phyloP scores from a whole-genome alignment of 2,888 invertebrate genomes.

The Amphipoea lucens region DNA sequence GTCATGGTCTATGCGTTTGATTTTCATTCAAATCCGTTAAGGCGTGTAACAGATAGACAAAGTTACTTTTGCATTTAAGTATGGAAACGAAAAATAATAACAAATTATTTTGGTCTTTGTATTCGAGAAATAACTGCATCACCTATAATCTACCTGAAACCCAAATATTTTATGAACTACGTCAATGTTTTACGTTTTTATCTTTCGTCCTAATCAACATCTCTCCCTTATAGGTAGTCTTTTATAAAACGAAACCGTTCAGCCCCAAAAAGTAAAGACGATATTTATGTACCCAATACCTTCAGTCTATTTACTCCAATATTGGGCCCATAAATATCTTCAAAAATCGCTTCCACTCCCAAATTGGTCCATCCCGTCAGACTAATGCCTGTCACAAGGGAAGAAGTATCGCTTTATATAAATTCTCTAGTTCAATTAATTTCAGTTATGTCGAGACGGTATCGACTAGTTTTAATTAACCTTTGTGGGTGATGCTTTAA shows the following conservation, averaged over 20 bases:
- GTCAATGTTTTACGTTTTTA: neutral
- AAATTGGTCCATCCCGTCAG: slow-evolving; percentile 60
- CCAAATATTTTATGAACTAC: neutral
- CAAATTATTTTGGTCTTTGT: neutral
- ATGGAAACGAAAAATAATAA: neutral
- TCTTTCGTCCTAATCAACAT: neutral
- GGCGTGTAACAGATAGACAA: neutral
- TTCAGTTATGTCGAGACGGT: slow-evolving; percentile 81
- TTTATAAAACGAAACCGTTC: neutral
- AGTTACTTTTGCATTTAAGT: neutral
- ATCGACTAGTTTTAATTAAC: slow-evolving; percentile 84
- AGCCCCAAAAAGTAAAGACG: neutral
- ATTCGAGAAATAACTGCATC: neutral
- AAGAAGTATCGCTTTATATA: slow-evolving; percentile 87
- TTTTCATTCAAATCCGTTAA: neutral
- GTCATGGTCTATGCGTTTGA: neutral
- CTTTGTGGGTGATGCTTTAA: slow-evolving; percentile 68
- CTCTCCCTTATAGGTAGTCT: too few species aligned
- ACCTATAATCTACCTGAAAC: too few species aligned
- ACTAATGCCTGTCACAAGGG: slow-evolving; percentile 81
- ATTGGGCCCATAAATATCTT: slow-evolving; percentile 43
- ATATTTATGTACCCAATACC: slow-evolving; percentile 31
- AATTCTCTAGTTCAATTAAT: slow-evolving; percentile 86
- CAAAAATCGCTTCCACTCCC: slow-evolving; percentile 61
- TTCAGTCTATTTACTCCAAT: slow-evolving; percentile 25